Base-by-base conservation (phyloP, 2,888 invertebrate species). In the Pyralis farinalis region DNA sequence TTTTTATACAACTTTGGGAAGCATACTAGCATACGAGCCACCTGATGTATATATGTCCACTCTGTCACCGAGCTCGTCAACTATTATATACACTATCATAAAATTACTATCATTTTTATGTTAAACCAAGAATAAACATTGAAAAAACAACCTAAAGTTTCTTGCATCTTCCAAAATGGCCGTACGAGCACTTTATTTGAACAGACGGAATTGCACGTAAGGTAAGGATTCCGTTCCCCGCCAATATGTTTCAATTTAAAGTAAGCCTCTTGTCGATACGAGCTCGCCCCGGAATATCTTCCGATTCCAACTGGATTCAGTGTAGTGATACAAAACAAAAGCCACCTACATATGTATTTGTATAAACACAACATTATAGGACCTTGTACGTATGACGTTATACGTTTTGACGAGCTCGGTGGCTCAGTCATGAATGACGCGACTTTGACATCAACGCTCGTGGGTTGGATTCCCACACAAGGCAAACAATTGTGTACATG, bases 231-330 rank as follows among this genome's bases (percentile, higher is more conserved):
- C 70, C 70, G 61, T 73, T 72, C 69, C 59, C 70, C 65, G 59
- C 77, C 85, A 84, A 86, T 86, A 84, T 78, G 79, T 86, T 84
- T 86, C 86, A 84, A 86, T 86, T 84, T 84, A 74, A 78, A 79
- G 67, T 83, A 85, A 86, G 85, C 84, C 80, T 79, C 72, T 84
- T 83, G 85, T 83, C 84, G 83, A 83, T 82, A 72, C 79, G 58
- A 62, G 63, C 72, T 72, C 57, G 68, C 63, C 58, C 47, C 62
- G 63, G 70, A 72, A 76, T 77, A 78, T 77, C 77, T 79, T 63
- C 61, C 69, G 70, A 71, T 74, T 70, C 59, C 63, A 53, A 74
- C 71, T 62, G 68, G 71, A 71, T 76, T 68, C 65, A 30, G 47
- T 44, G 38, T 43, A 43, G 44, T 47, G 46, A 47, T 51, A 48